Evolutionary conservation across 2,113 vertebrate genomes (phyloP).

Genomic region (Oplegnathus fasciatus): DNA sequence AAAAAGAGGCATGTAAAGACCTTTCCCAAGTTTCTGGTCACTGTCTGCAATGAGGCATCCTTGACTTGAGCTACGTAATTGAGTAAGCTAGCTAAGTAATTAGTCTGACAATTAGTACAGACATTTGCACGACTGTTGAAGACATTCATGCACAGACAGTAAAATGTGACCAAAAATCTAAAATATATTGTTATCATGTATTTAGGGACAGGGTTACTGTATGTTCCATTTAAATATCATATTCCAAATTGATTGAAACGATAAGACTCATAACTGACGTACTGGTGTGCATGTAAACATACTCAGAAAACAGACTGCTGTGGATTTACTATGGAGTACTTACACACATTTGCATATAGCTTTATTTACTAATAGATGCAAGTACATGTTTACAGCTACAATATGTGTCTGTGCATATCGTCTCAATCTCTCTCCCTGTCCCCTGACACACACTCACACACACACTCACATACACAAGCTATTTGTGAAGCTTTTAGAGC

Average conservation of each 20-base stretch:
- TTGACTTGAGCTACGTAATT: too few species aligned
- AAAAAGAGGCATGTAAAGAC: too few species aligned
- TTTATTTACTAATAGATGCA: background rate
- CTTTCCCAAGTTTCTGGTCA: too few species aligned
- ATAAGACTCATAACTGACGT: too few species aligned
- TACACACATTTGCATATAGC: background rate
- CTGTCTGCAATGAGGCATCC: too few species aligned
- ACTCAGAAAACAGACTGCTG: background rate
- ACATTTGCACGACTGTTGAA: too few species aligned
- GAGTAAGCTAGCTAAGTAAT: too few species aligned
- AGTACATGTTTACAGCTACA: background rate
- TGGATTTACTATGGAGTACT: background rate
- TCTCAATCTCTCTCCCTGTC: background rate
- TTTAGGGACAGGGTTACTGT: background rate
- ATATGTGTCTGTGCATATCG: background rate
- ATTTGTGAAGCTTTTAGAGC: conserved; percentile 26
- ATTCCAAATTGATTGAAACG: too few species aligned
- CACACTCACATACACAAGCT: background rate
- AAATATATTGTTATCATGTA: too few species aligned
- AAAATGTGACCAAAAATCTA: too few species aligned
- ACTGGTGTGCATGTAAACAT: background rate
- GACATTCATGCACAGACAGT: too few species aligned
- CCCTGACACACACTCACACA: background rate
- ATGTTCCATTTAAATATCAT: background rate
- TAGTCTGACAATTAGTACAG: too few species aligned